Percentiles rank a stretch among this genome's conserved stretches.
These are phyloP conservation scores for Cyclargus thomasi DNA, from an alignment of 1,140 invertebrate species.

Conservation along the genomic window DNA sequence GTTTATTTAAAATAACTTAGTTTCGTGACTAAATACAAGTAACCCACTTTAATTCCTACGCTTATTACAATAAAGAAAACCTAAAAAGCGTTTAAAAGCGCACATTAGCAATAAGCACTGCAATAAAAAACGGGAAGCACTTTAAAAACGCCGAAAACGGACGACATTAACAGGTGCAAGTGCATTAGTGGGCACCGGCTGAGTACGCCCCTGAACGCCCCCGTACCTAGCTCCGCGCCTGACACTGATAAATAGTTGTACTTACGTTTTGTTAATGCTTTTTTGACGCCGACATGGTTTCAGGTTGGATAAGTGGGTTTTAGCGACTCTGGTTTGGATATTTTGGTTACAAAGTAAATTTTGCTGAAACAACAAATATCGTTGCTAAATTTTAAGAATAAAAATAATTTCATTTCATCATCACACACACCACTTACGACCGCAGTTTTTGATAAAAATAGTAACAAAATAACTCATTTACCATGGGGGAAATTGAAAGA, in stretches of 20 bases:
- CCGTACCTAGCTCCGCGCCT: neutral
- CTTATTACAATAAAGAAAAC: neutral
- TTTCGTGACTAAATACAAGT: neutral
- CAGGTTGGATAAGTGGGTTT: no score
- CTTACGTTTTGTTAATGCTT: neutral
- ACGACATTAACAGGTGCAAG: slow-evolving; percentile 22
- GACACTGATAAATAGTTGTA: neutral
- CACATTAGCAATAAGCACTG: neutral
- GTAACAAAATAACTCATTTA: no score
- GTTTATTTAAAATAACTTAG: no score
- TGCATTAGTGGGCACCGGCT: slow-evolving; percentile 20
- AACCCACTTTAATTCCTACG: neutral
- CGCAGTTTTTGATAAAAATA: no score
- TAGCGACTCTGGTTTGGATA: no score
- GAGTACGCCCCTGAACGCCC: slow-evolving; percentile 7
- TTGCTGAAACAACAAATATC: no score
- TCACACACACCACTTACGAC: no score
- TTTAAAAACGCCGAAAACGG: slow-evolving; percentile 21
- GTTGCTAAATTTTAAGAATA: no score
- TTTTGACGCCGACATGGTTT: no score
- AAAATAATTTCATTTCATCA: no score
- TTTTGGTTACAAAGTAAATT: no score
- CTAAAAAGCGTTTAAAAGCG: neutral
- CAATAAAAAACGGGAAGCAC: slow-evolving; percentile 11
- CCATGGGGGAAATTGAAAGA: no score